Evolutionary conservation across 2,888 invertebrate genomes (phyloP).

Genomic region (Nomada fucata): DNA sequence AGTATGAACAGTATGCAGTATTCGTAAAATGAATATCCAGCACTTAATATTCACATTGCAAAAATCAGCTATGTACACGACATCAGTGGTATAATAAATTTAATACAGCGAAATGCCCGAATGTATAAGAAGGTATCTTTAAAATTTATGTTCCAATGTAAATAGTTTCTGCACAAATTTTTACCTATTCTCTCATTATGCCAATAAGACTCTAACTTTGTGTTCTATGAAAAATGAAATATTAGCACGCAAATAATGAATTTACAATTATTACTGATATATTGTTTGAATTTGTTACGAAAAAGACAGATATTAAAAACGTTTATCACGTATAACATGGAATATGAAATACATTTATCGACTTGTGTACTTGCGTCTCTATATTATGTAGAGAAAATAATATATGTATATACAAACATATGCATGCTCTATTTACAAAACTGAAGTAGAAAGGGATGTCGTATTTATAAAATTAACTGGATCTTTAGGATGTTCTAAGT

Average conservation of each 20-base stretch:
- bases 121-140: constrained; percentile 4
- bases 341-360: neutral
- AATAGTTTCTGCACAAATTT: constrained; percentile 23
- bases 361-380: neutral
- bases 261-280: constrained; percentile 6
- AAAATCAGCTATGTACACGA: constrained; percentile 35
- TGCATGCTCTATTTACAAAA: constrained; percentile 42
- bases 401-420: constrained; percentile 1
- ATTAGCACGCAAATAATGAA: constrained; percentile 41
- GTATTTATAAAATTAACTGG: constrained; percentile 6
- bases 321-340: neutral
- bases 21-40: constrained; percentile 14
- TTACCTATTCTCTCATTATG: neutral
- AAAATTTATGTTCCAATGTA: constrained; percentile 2
- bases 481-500: constrained; percentile 7
- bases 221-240: constrained; percentile 19
- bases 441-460: neutral
- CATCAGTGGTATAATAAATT: constrained; percentile 5
- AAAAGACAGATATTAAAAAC: neutral
- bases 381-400: neutral
- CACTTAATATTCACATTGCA: constrained; percentile 17
- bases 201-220: neutral
- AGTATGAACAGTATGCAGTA: neutral
- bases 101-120: constrained; percentile 33
- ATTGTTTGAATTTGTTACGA: constrained; percentile 1